These are phyloP conservation scores for Pyrgus malvae DNA, from an alignment of 2,888 invertebrate genomes.

Conservation along the genomic window DNA sequence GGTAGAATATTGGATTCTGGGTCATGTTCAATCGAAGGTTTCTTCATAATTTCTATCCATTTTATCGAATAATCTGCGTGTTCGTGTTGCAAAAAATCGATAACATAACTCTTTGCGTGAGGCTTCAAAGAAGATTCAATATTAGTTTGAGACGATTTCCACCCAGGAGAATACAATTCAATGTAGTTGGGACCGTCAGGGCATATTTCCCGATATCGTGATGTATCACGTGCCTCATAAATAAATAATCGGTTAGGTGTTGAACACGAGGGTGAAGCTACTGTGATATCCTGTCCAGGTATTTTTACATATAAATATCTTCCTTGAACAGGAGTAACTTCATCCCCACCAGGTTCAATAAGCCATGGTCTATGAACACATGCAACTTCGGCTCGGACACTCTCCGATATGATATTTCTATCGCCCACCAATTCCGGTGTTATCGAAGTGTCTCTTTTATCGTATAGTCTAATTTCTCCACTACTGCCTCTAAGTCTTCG, in stretches of 20 bases:
- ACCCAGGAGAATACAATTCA: constrained; percentile 88
- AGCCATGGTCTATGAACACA: constrained; percentile 90
- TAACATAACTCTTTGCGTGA: constrained; percentile 86
- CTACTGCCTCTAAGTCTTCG: constrained; percentile 86
- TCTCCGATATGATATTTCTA: constrained; percentile 76
- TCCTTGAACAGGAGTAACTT: constrained; percentile 80
- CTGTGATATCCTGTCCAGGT: constrained; percentile 83
- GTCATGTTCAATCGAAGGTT: constrained; percentile 76
- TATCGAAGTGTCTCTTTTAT: constrained; percentile 76
- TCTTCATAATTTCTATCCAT: constrained; percentile 90
- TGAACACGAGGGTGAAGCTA: constrained; percentile 79
- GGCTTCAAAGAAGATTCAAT: constrained; percentile 74
- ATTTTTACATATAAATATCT: constrained; percentile 88
- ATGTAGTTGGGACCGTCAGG: constrained; percentile 81
- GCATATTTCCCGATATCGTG: constrained; percentile 84
- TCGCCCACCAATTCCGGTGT: constrained; percentile 73
- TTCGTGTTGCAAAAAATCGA: constrained; percentile 88
- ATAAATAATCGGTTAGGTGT: constrained; percentile 88
- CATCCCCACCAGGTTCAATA: constrained; percentile 88
- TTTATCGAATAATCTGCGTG: constrained; percentile 88
- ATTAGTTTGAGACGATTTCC: constrained; percentile 77
- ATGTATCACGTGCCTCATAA: constrained; percentile 86
- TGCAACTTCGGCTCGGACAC: constrained; percentile 77
- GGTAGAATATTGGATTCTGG: constrained; percentile 75
- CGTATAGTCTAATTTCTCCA: constrained; percentile 86